A percentile compares a stretch with the other conserved stretches of the same genome.
phyloP scores from a whole-genome alignment of 1,140 invertebrate species.

The Drosophila nigromelanica region DNA sequence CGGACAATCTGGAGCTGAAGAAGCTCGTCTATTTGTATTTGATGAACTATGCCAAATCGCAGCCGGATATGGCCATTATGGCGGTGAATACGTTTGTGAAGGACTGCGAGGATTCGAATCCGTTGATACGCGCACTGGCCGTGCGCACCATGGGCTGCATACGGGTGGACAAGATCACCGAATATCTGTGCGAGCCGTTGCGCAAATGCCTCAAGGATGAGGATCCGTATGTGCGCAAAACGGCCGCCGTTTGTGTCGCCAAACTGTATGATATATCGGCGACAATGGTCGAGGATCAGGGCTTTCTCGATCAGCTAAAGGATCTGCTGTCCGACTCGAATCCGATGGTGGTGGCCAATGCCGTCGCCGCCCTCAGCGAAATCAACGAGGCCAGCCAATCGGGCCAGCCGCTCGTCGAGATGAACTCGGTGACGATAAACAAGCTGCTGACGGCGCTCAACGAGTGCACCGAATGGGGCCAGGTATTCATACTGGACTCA shows the following conservation, averaged over 20 bases:
- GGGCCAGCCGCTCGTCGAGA: slow-evolving; percentile 95
- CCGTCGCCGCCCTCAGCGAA: slow-evolving; percentile 98
- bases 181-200: slow-evolving; percentile 99
- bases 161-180: slow-evolving; percentile 99
- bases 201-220: slow-evolving; percentile 99
- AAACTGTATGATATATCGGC: slow-evolving; percentile 99
- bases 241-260: slow-evolving; percentile 99
- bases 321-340: slow-evolving; percentile 99
- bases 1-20: slow-evolving; percentile 99
- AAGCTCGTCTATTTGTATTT: slow-evolving; percentile 99
- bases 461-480: slow-evolving; percentile 99
- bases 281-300: slow-evolving; percentile 92
- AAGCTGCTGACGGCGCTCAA: slow-evolving; percentile 99
- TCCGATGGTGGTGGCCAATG: slow-evolving; percentile 99
- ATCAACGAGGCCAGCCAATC: slow-evolving; percentile 98
- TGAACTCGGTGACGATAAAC: slow-evolving; percentile 99
- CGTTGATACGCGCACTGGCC: slow-evolving; percentile 98
- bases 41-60: slow-evolving; percentile 99
- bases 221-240: slow-evolving; percentile 99
- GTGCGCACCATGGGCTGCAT: slow-evolving; percentile 99
- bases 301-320: slow-evolving; percentile 98
- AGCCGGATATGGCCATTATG: slow-evolving; percentile 99
- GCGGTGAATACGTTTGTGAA: slow-evolving; percentile 99
- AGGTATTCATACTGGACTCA: slow-evolving; percentile 99
- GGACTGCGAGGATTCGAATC: slow-evolving; percentile 99